phyloP scores from a whole-genome alignment of 2,797 vertebrate genomes.

The Natrix natrix region DNA sequence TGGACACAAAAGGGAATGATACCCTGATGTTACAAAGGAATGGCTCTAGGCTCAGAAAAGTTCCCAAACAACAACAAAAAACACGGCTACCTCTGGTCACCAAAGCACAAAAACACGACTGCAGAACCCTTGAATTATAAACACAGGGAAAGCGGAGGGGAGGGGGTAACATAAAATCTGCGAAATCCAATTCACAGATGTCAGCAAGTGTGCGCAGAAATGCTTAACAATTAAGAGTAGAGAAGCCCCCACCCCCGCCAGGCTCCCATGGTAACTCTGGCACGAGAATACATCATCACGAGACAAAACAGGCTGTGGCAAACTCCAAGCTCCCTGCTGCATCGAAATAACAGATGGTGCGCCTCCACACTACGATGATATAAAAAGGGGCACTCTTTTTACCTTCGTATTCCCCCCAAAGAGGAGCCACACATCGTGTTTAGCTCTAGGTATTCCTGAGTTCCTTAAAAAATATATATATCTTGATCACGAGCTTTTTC shows the following conservation, averaged over 20 bases:
- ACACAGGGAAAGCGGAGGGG: slow-evolving; percentile 2
- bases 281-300: background rate
- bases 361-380: background rate
- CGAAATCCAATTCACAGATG: slow-evolving; percentile 4
- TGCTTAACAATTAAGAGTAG: slow-evolving; percentile 15
- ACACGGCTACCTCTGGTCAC: background rate
- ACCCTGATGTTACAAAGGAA: background rate
- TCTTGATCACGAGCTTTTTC: background rate
- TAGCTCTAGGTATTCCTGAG: background rate
- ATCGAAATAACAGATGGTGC: background rate
- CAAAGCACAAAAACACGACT: background rate
- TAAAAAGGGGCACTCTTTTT: background rate
- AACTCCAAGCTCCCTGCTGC: slow-evolving; percentile 9
- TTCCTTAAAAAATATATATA: background rate
- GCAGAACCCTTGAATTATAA: background rate
- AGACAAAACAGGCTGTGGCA: background rate
- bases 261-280: slow-evolving; percentile 33
- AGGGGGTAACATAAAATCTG: slow-evolving; percentile 17
- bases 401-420: background rate
- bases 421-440: background rate
- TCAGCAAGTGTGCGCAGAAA: slow-evolving; percentile 32
- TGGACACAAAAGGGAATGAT: no score
- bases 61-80: background rate
- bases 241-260: background rate
- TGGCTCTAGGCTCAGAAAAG: background rate